Base-by-base conservation (phyloP, 2,113 vertebrate genomes). In the Austrofundulus limnaeus region DNA sequence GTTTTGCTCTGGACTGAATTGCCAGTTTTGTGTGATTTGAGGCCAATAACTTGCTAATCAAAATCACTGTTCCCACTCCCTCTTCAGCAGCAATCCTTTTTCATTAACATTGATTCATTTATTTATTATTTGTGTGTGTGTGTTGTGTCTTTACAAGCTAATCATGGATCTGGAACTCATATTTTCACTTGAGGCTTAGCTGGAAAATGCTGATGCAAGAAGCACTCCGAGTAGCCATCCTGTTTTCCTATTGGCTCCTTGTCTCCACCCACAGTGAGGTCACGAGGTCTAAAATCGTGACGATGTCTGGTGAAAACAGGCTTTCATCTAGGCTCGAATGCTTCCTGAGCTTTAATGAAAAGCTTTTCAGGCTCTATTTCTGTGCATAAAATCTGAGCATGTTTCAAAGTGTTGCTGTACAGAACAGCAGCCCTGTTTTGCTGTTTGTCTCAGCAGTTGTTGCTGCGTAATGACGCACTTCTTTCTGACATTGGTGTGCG, bases 241-340 rank as follows among this genome's bases (percentile, higher is more conserved):
- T 52, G 66, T 50, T 51, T 80, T 83, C 24, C 75, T 69, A 82
- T 85, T 87, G 81, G 84, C 57, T 75, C 50, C 3, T 61, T 69
- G 85, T 82, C 86, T 89, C 88, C 86, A 72, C 86, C 86, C 84
- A 82, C 84, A 71, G 50, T 64, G 52, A 50, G 53, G 83, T 89
- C 84, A 87, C 70, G 63, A 78, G 86, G 85, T 87, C 61, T 58
- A 71, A 64, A 65, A 72, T 85, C 77, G 86, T 72, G 60, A 80
- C 79, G 80, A 78, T 83, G 78, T 81, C 75, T 83, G 69, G 63
- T 72, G 68, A 85, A 84, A 87, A 72, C 72, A 57, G 72, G 72
- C 85, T 85, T 85, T 83, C 73, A 74, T 85, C 68, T 76, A 21
- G 77, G 37, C 66, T 72, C 67, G 61, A 78, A 70, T 74, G 74